A percentile compares a stretch with the other conserved stretches of the same genome.
These are phyloP conservation scores for Rhagologus leucostigma DNA, from an alignment of 2,113 vertebrate genomes.

Conservation along the genomic window DNA sequence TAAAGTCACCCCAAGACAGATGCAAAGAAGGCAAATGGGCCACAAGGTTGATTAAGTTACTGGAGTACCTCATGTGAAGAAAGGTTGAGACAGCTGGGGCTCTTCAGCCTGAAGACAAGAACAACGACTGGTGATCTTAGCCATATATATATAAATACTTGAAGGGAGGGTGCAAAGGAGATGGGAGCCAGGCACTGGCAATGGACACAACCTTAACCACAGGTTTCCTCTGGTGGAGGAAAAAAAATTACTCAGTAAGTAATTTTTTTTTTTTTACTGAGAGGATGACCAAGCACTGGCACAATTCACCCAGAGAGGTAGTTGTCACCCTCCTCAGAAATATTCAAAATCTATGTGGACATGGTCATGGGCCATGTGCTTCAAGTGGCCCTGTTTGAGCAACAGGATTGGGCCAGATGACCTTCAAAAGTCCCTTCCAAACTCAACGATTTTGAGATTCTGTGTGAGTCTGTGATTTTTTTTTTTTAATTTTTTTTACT, in stretches of 20 bases:
- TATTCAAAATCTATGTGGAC: neutral
- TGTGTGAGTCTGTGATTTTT: neutral
- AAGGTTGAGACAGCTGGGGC: neutral
- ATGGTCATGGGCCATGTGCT: neutral
- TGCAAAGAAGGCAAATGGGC: neutral
- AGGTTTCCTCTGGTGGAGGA: neutral
- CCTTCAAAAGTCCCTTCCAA: neutral
- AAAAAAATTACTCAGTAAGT: neutral
- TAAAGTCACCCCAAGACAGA: too few relatives aligned
- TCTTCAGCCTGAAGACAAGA: neutral
- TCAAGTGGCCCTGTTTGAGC: neutral
- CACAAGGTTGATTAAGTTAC: neutral
- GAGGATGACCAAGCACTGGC: accelerated
- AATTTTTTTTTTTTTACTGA: neutral
- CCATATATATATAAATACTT: neutral
- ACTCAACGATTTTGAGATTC: neutral
- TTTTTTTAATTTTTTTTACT: neutral
- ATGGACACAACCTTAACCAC: neutral
- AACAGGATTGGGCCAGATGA: neutral
- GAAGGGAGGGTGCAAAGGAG: neutral
- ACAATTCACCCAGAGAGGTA: neutral
- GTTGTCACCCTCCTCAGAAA: neutral
- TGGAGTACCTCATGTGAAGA: neutral
- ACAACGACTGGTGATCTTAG: neutral
- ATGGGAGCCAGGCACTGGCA: neutral